These are phyloP conservation scores for Herminia tarsipennalis DNA, from an alignment of 2,888 invertebrate genomes.

Conservation along the genomic window DNA sequence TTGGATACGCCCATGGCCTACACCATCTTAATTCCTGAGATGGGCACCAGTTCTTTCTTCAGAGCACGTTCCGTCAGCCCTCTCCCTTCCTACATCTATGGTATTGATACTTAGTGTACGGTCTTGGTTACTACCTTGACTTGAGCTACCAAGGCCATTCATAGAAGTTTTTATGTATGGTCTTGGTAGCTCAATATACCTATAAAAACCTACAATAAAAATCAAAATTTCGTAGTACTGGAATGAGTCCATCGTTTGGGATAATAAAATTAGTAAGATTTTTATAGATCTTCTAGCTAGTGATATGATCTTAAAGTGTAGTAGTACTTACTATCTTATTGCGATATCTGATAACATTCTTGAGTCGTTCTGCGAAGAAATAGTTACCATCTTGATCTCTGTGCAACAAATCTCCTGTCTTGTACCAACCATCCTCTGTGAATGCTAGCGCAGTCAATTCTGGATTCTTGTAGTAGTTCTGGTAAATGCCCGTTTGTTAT, in stretches of 20 bases:
- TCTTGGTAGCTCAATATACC: not conserved
- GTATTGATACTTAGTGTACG: too few species aligned
- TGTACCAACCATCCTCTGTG: slow-evolving; percentile 69
- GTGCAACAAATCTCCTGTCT: slow-evolving; percentile 69
- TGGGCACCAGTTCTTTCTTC: too few species aligned
- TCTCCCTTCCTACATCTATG: too few species aligned
- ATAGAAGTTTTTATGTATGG: too few species aligned
- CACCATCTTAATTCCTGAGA: too few species aligned
- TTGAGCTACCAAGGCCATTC: too few species aligned
- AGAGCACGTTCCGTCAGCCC: too few species aligned
- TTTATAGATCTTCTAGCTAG: not conserved
- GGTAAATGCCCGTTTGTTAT: too few species aligned
- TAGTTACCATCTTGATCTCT: slow-evolving; percentile 60
- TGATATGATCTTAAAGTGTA: not conserved
- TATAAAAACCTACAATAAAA: not conserved
- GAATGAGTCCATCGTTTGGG: too few species aligned
- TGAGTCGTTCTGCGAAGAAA: slow-evolving; percentile 67
- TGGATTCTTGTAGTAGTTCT: slow-evolving; percentile 57
- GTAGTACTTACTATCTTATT: slow-evolving; percentile 31
- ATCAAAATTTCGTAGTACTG: too few species aligned
- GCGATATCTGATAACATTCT: slow-evolving; percentile 66
- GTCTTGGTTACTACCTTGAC: too few species aligned
- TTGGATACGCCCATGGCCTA: too few species aligned
- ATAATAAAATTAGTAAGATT: not conserved
- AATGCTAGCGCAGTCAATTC: slow-evolving; percentile 61